Evolutionary conservation across 1,140 invertebrate species (phyloP), one percentile per base, ranked within the genome.

Genomic region (Drosophila setifemur): DNA sequence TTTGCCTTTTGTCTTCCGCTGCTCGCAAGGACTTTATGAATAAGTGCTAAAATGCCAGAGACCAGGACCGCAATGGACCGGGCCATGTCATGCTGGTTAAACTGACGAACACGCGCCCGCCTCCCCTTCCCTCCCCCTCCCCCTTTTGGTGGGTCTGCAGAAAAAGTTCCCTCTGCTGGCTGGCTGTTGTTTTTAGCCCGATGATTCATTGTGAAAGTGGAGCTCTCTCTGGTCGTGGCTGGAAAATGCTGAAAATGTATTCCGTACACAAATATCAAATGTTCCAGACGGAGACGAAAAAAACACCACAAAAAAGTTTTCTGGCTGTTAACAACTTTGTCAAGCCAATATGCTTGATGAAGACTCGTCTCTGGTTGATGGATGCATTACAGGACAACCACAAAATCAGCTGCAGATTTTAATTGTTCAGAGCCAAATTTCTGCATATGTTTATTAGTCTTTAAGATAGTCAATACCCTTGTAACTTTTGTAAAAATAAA

Each of bases 1-100:
- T 85, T 71, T 86, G 33, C 45, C 43, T 48, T 54, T 52, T 66
- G 44, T 73, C 76, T 76, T 81, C 50, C 66, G 61, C 50, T 43
- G 40, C 57, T 37, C 53, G 67, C 78, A 85, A 87, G 71, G 82
- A 86, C 82, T 88, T 86, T 86, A 89, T 89, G 86, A 89, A 86
- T 86, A 86, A 89, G 86, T 89, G 86, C 86, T 82, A 76, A 89
- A 89, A 89, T 89, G 86, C 76, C 86, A 89, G 81, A 89, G 86
- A 86, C 86, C 86, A 89, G 86, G 86, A 89, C 86, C 86, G 83
- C 87, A 87, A 87, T 81, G 76, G 88, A 78, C 88, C 87, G 70
- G 88, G 79, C 79, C 88, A 89, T 89, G 88, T 89, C 88, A 89
- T 86, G 67, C 75, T 88, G 88, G 88, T 89, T 89, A 88, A 89